These are phyloP conservation scores for Agraylea sexmaculata DNA, from an alignment of 1,140 invertebrate species.

Conservation along the genomic window DNA sequence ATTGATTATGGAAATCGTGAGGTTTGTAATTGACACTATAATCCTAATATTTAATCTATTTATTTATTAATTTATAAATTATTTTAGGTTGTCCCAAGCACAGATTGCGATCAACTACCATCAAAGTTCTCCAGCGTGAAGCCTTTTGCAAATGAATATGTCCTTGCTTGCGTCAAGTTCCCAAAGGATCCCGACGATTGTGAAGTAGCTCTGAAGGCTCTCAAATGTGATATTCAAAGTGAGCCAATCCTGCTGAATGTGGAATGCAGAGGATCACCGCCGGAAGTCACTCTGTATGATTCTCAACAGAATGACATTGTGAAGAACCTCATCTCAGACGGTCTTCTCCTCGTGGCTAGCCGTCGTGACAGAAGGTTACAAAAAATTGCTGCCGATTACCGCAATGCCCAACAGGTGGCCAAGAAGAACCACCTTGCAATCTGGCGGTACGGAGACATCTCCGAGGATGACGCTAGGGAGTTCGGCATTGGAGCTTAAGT, in stretches of 20 bases:
- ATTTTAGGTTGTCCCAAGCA: constrained; percentile 31
- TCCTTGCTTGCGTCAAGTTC: constrained; percentile 68
- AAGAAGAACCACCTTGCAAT: constrained; percentile 74
- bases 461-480: constrained; percentile 88
- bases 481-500: constrained; percentile 44
- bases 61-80: constrained; percentile 1
- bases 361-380: constrained; percentile 69
- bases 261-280: constrained; percentile 49
- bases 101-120: constrained; percentile 65
- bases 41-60: neutral
- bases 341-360: constrained; percentile 70
- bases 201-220: constrained; percentile 58
- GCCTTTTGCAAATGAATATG: constrained; percentile 77
- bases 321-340: constrained; percentile 72
- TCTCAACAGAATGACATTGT: constrained; percentile 70
- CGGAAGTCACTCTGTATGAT: constrained; percentile 62
- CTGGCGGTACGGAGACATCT: constrained; percentile 94
- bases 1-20: constrained; percentile 94
- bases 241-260: constrained; percentile 62
- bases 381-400: constrained; percentile 73
- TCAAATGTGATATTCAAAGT: constrained; percentile 54
- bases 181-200: constrained; percentile 77
- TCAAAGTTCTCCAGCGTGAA: constrained; percentile 61
- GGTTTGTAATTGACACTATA: constrained; percentile 31
- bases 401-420: constrained; percentile 71